Conservation (phyloP, 2,797 vertebrate species). For the Anas bahamensis region DNA sequence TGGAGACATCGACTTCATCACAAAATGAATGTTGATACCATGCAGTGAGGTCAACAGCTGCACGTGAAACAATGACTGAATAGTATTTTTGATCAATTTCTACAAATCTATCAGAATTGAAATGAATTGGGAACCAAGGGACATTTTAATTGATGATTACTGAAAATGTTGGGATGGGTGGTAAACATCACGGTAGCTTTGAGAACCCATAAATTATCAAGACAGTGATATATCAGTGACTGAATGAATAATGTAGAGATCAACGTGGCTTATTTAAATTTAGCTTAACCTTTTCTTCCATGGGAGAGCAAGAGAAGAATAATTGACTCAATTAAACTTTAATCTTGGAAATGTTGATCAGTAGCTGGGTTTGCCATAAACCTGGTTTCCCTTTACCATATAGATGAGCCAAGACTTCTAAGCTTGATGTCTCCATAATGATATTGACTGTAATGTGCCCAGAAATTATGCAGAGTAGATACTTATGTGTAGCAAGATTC, state of each 20-base stretch:
- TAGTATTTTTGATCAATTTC: constrained; percentile 26
- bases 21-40: background rate
- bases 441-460: background rate
- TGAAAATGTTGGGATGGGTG: background rate
- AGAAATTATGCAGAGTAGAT: background rate
- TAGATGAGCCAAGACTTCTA: constrained; percentile 1
- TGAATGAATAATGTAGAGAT: constrained; percentile 76
- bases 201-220: constrained; percentile 71
- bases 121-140: constrained; percentile 5
- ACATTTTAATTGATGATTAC: constrained; percentile 25
- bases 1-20: background rate
- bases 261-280: constrained; percentile 78
- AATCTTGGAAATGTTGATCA: constrained; percentile 74
- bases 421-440: background rate
- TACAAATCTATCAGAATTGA: background rate
- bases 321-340: constrained; percentile 79
- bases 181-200: constrained; percentile 46
- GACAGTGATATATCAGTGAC: constrained; percentile 74
- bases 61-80: background rate
- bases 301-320: constrained; percentile 71
- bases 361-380: constrained; percentile 26
- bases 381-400: background rate
- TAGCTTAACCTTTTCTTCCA: constrained; percentile 79
- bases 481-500: background rate
- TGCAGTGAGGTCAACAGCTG: background rate